Evolutionary conservation across 1,140 invertebrate species (phyloP).

Genomic region (Galendromus occidentalis): DNA sequence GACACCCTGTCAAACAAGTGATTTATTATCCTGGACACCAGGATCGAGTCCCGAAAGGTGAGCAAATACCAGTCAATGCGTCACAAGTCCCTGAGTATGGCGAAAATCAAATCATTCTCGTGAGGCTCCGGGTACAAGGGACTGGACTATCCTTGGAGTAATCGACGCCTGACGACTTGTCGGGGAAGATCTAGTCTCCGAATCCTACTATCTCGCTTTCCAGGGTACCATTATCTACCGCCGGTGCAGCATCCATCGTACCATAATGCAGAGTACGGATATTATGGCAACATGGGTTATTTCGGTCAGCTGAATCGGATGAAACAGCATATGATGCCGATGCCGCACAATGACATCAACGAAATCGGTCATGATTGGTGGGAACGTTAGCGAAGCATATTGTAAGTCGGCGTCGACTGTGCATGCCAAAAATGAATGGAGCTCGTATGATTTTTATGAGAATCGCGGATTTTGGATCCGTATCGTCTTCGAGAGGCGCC

Average conservation of each 20-base stretch:
- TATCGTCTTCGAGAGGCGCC: too few species aligned
- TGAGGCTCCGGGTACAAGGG: too few species aligned
- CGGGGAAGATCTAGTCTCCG: too few species aligned
- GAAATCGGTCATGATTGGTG: constrained; percentile 6
- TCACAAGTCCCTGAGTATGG: too few species aligned
- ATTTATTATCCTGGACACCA: background rate
- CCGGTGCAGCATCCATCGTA: background rate
- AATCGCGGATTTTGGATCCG: too few species aligned
- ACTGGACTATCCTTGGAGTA: too few species aligned
- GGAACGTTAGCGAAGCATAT: too few species aligned
- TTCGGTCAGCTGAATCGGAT: background rate
- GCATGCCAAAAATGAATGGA: too few species aligned
- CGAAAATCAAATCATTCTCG: too few species aligned
- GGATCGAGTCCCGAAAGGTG: background rate
- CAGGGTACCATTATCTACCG: background rate
- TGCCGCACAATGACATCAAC: background rate
- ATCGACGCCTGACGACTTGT: too few species aligned
- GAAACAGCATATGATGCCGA: background rate
- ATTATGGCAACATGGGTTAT: constrained; percentile 1
- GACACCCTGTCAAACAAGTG: background rate
- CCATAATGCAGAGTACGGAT: background rate
- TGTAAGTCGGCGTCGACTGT: too few species aligned
- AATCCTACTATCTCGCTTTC: background rate
- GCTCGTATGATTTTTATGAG: too few species aligned
- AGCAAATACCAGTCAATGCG: background rate